Percentiles rank a stretch among this genome's conserved stretches.
These are phyloP conservation scores for Ricordea florida DNA, from an alignment of 92 coral and sea anemone genomes.

Conservation along the genomic window DNA sequence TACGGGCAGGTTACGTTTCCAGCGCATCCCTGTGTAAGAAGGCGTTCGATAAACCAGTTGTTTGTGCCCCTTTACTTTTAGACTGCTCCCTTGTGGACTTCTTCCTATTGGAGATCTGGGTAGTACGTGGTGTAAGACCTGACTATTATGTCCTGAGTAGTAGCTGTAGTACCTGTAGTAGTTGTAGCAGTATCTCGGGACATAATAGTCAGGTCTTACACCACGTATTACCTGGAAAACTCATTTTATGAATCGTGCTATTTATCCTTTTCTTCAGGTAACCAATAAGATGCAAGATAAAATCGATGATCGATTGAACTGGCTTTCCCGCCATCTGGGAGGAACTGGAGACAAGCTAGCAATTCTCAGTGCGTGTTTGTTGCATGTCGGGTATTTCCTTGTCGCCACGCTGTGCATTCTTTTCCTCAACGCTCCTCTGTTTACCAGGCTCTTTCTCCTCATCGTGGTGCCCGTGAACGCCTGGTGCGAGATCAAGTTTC, in stretches of 20 bases:
- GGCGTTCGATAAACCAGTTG: too few species aligned
- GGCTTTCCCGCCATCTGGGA: constrained; percentile 92
- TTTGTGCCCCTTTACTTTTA: too few species aligned
- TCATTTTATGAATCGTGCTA: neutral
- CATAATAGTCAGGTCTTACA: too few species aligned
- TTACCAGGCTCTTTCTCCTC: constrained; percentile 81
- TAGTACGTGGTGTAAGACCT: too few species aligned
- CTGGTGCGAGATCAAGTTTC: constrained; percentile 83
- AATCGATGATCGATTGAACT: constrained; percentile 77
- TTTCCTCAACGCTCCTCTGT: constrained; percentile 91
- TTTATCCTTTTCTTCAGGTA: constrained; percentile 43
- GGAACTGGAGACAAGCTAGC: constrained; percentile 90
- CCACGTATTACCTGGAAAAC: too few species aligned
- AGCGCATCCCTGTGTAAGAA: too few species aligned
- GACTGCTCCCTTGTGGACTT: too few species aligned
- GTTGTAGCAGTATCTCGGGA: too few species aligned
- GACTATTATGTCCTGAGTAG: too few species aligned
- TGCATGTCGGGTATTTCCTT: constrained; percentile 85
- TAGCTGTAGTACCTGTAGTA: too few species aligned
- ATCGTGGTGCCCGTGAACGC: constrained; percentile 85
- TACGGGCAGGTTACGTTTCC: too few species aligned
- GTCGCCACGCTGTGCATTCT: constrained; percentile 81
- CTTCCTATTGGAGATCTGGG: too few species aligned
- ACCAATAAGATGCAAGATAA: constrained; percentile 78
- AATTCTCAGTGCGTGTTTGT: constrained; percentile 67